phyloP scores from a whole-genome alignment of 2,113 vertebrate species.

The Guaruba guarouba region DNA sequence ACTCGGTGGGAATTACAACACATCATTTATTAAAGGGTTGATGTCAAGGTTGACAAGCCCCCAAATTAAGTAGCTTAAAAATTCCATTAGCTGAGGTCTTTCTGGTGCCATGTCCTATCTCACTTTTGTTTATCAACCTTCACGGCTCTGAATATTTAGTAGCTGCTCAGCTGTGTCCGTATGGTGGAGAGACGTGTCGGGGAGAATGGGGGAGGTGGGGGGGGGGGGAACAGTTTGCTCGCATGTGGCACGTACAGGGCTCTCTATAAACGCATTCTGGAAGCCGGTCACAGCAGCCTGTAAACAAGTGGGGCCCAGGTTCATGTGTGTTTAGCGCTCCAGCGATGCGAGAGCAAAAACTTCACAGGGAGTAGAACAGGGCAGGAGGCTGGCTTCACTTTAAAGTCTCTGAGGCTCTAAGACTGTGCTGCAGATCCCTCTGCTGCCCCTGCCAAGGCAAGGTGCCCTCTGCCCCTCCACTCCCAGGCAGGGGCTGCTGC shows the following conservation, averaged over 20 bases:
- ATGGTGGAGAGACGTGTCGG: background rate
- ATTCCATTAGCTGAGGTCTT: slow-evolving; percentile 67
- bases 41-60: slow-evolving; percentile 58
- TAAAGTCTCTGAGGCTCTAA: background rate
- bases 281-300: background rate
- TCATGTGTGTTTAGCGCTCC: accelerated
- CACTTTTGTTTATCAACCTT: slow-evolving; percentile 72
- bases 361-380: background rate
- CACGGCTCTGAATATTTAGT: slow-evolving; percentile 57
- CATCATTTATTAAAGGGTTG: slow-evolving; percentile 53
- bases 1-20: background rate
- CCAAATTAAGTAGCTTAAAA: slow-evolving; percentile 69
- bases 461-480: background rate
- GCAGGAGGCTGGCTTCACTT: background rate
- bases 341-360: background rate
- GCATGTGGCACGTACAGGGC: background rate
- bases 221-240: background rate
- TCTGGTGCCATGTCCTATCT: slow-evolving; percentile 66
- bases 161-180: slow-evolving; percentile 58
- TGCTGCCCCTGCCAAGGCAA: accelerated
- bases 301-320: background rate
- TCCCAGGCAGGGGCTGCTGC: background rate
- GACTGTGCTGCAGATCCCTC: accelerated
- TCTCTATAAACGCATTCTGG: background rate
- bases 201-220: background rate